Evolutionary conservation across 1,140 invertebrate genomes (phyloP).

Genomic region (Neelides sp.): DNA sequence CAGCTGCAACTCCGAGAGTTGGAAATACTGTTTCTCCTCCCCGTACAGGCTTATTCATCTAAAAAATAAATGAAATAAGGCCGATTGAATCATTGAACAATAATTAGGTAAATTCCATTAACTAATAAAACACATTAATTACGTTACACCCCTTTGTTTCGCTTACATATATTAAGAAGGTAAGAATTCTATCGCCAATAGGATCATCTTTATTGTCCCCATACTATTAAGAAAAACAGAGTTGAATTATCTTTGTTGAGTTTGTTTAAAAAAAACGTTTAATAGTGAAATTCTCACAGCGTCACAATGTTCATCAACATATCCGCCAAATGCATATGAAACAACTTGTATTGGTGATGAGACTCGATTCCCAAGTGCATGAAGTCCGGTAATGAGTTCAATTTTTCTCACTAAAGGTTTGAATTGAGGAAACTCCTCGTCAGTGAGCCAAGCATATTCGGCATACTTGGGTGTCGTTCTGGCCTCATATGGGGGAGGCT

Average conservation of each 20-base stretch:
- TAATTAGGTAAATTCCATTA: neutral
- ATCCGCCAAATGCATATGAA: conserved; percentile 12
- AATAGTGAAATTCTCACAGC: neutral
- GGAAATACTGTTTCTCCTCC: conserved; percentile 20
- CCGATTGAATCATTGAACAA: neutral
- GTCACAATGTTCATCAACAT: neutral
- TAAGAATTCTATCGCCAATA: conserved; percentile 15
- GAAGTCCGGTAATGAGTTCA: conserved; percentile 7
- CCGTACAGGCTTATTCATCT: neutral
- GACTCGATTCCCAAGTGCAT: neutral
- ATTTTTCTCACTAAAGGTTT: neutral
- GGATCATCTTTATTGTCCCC: neutral
- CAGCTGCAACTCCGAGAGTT: conserved; percentile 1
- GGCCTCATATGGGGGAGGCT: conserved; percentile 1
- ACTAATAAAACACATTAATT: neutral
- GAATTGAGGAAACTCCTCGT: neutral
- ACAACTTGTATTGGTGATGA: conserved; percentile 17
- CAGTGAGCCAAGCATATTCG: conserved; percentile 11
- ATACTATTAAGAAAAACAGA: neutral
- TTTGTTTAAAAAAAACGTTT: neutral
- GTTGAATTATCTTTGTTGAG: neutral
- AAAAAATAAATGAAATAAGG: neutral
- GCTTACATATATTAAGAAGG: conserved; percentile 21
- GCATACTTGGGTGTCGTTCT: neutral
- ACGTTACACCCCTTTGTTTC: neutral